These are phyloP conservation scores for Arctopsyche grandis DNA, from an alignment of 1,140 invertebrate genomes.

Conservation along the genomic window DNA sequence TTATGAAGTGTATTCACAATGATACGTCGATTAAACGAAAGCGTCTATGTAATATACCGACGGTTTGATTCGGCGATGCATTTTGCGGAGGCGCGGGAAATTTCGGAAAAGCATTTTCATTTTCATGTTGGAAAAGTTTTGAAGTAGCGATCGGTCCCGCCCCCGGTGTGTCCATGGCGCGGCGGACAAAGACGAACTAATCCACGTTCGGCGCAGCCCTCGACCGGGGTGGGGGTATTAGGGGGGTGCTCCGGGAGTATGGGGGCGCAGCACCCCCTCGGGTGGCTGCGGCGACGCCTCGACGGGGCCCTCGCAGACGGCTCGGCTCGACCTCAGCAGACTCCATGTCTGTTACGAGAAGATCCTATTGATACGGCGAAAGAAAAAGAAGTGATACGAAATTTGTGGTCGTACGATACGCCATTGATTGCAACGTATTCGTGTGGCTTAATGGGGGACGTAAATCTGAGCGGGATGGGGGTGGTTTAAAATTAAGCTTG, in stretches of 20 bases:
- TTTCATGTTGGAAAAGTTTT: slow-evolving; percentile 15
- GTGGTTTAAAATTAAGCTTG: too few species aligned
- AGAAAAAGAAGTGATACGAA: too few species aligned
- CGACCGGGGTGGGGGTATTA: slow-evolving; percentile 12
- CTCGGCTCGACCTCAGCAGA: neutral
- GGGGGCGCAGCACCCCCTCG: neutral
- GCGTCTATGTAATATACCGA: too few species aligned
- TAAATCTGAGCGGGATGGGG: too few species aligned
- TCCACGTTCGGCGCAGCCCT: slow-evolving; percentile 32
- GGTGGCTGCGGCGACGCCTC: neutral
- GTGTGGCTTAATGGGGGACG: too few species aligned
- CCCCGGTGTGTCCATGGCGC: slow-evolving; percentile 34
- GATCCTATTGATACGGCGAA: too few species aligned
- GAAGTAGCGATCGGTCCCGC: slow-evolving; percentile 3
- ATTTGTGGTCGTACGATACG: too few species aligned
- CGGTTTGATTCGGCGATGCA: too few species aligned
- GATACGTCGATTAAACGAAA: too few species aligned
- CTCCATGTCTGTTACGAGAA: neutral
- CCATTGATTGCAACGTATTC: too few species aligned
- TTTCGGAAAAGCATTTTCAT: neutral
- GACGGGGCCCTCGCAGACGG: neutral
- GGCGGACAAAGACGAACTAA: slow-evolving; percentile 45
- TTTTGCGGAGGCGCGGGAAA: neutral
- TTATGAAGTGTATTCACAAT: too few species aligned
- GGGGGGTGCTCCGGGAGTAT: neutral